phyloP scores from a whole-genome alignment of 2,113 vertebrate species.

The Cisticola juncidis region DNA sequence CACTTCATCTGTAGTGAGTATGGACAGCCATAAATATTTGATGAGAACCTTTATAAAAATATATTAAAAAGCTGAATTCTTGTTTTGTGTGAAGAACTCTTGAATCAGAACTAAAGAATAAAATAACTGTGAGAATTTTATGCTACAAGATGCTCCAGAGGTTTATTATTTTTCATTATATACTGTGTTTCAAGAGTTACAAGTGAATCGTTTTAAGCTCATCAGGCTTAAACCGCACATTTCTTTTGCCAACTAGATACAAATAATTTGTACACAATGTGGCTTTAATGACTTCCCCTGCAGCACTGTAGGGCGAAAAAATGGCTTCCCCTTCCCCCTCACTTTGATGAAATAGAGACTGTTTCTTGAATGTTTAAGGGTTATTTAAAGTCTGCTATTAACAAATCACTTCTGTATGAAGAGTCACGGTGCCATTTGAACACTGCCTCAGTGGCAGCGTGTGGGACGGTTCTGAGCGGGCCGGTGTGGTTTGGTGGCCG shows the following conservation, averaged over 20 bases:
- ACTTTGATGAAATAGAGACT: neutral
- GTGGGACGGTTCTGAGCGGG: accelerated
- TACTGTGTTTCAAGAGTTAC: neutral
- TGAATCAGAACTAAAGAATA: neutral
- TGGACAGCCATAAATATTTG: neutral
- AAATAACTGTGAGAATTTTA: neutral
- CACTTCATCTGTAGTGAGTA: neutral
- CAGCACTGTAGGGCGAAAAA: neutral
- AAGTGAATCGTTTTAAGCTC: neutral
- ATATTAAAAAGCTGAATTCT: neutral
- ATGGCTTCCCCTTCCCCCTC: neutral
- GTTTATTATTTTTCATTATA: neutral
- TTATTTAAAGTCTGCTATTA: neutral
- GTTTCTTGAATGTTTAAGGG: neutral
- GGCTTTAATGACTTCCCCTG: neutral
- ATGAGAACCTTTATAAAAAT: neutral
- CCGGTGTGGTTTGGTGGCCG: accelerated
- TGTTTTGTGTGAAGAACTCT: neutral
- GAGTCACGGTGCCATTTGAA: neutral
- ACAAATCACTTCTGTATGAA: neutral
- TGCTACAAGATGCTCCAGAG: neutral
- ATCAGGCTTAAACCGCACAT: neutral
- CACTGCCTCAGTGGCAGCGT: neutral
- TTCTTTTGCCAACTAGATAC: neutral
- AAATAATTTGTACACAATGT: neutral